A percentile compares a stretch with the other conserved stretches of the same genome.
phyloP scores from a whole-genome alignment of 2,888 invertebrate genomes.

The Drosophila macrothrix region DNA sequence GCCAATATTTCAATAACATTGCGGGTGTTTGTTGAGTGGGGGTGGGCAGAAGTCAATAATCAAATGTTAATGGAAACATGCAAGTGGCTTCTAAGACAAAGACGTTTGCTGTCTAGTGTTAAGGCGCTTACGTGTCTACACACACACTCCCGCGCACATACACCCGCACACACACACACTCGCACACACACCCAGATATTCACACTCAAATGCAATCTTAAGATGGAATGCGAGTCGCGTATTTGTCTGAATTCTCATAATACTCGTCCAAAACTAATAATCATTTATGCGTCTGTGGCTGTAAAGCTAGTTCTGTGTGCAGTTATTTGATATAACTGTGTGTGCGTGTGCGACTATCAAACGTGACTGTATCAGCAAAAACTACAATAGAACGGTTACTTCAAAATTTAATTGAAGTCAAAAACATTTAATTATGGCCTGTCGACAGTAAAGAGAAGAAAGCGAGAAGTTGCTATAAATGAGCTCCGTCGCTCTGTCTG shows the following conservation, averaged over 20 bases:
- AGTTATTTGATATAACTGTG: background rate
- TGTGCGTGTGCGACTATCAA: background rate
- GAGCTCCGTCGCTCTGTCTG: background rate
- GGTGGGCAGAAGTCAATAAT: slow-evolving; percentile 33
- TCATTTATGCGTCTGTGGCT: slow-evolving; percentile 50
- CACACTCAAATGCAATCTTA: background rate
- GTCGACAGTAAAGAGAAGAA: background rate
- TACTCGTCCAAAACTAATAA: slow-evolving; percentile 71
- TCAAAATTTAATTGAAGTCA: background rate
- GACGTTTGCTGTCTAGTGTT: slow-evolving; percentile 39
- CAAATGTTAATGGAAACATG: slow-evolving; percentile 55
- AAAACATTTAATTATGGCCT: background rate
- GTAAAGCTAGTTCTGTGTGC: slow-evolving; percentile 13
- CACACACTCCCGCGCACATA: slow-evolving; percentile 8
- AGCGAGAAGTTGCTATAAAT: background rate
- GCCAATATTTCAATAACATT: slow-evolving; percentile 49
- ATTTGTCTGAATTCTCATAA: slow-evolving; percentile 60
- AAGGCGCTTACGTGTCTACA: slow-evolving; percentile 42
- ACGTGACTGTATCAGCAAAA: slow-evolving; percentile 6
- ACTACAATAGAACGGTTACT: background rate
- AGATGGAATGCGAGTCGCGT: slow-evolving; percentile 18
- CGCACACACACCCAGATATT: background rate
- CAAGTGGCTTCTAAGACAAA: slow-evolving; percentile 36
- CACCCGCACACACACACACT: slow-evolving; percentile 1
- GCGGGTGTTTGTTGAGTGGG: slow-evolving; percentile 30